phyloP scores from a whole-genome alignment of 2,888 invertebrate species.

The Hoplodrina ambigua region DNA sequence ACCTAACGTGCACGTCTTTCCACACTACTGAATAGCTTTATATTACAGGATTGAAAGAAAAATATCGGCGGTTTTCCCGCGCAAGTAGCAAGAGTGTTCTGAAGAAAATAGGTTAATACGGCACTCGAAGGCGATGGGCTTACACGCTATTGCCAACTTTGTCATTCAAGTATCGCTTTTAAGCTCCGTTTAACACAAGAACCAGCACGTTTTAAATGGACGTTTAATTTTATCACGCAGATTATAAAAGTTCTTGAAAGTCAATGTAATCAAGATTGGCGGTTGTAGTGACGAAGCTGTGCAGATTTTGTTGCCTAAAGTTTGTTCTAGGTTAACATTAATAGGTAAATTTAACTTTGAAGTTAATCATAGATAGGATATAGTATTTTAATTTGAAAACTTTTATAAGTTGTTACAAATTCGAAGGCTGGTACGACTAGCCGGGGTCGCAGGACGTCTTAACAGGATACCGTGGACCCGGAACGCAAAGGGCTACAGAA shows the following conservation, averaged over 20 bases:
- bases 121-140: constrained; percentile 53
- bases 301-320: background rate
- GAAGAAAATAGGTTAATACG: constrained; percentile 60
- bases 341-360: background rate
- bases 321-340: background rate
- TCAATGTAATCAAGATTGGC: constrained; percentile 16
- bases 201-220: constrained; percentile 45
- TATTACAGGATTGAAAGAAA: constrained; percentile 39
- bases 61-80: constrained; percentile 39
- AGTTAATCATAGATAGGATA: background rate
- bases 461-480: no score
- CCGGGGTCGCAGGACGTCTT: no score
- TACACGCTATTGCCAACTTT: constrained; percentile 60
- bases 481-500: no score
- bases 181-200: constrained; percentile 51
- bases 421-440: constrained; percentile 9
- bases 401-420: background rate
- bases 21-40: constrained; percentile 16
- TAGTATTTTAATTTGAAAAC: background rate
- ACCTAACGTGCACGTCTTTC: constrained; percentile 13
- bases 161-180: constrained; percentile 50
- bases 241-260: constrained; percentile 26
- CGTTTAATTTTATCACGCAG: constrained; percentile 44
- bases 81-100: constrained; percentile 17
- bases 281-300: background rate